Conservation (phyloP, 2,113 vertebrate species). For the Lamprologus speciosus region DNA sequence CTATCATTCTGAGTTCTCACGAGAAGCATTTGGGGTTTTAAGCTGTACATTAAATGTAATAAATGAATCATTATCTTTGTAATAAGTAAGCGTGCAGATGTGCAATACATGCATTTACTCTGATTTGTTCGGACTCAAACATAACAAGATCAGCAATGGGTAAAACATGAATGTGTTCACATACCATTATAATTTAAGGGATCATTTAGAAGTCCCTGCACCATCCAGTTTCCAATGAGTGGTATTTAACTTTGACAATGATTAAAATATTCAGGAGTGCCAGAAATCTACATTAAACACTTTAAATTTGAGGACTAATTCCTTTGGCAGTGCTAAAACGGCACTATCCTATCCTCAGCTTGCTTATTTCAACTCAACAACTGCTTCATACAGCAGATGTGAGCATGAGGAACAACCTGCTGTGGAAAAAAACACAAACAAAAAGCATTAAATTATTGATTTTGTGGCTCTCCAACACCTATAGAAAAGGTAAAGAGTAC, state of each 20-base stretch:
- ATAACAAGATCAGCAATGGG: neutral
- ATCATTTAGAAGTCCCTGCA: neutral
- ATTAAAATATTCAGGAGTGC: neutral
- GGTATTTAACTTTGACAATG: neutral
- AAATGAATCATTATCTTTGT: neutral
- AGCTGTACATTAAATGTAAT: neutral
- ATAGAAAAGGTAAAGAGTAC: neutral
- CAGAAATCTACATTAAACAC: neutral
- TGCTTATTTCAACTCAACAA: constrained; percentile 64
- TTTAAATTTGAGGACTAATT: neutral
- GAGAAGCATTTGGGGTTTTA: neutral
- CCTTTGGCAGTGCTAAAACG: neutral
- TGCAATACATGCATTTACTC: neutral
- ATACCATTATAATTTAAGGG: neutral
- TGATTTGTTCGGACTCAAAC: neutral
- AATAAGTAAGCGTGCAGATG: neutral
- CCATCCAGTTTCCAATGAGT: neutral
- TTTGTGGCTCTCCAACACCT: neutral
- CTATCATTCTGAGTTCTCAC: neutral
- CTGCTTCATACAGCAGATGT: constrained; percentile 64
- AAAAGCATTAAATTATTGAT: neutral
- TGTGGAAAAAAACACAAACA: neutral
- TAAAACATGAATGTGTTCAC: neutral
- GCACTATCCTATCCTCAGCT: constrained; percentile 63
- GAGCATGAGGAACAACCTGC: neutral